These are phyloP conservation scores for Elysia crispata DNA, from an alignment of 2,888 invertebrate genomes.

Conservation along the genomic window DNA sequence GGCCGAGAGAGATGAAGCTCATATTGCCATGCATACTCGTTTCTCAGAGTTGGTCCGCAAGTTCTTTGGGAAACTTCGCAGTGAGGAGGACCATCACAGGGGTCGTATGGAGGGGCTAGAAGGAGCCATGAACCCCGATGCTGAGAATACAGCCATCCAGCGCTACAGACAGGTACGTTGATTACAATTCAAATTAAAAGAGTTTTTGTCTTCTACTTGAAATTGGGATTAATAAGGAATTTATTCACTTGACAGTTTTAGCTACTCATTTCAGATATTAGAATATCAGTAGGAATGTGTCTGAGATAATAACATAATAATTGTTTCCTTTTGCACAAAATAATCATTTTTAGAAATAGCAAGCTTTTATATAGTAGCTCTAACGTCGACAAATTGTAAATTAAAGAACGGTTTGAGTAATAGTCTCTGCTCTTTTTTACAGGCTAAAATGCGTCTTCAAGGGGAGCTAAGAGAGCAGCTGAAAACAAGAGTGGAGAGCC, in stretches of 20 bases:
- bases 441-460: constrained; percentile 67
- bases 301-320: no score
- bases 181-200: no score
- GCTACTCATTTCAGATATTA: no score
- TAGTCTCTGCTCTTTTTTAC: constrained; percentile 36
- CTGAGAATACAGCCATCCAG: constrained; percentile 64
- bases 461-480: constrained; percentile 72
- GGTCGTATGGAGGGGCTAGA: constrained; percentile 67
- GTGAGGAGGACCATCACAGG: constrained; percentile 71
- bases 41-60: constrained; percentile 67
- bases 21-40: constrained; percentile 67
- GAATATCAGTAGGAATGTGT: no score
- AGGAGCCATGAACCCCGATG: constrained; percentile 72
- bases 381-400: no score
- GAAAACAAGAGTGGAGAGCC: constrained; percentile 63
- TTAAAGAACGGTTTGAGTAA: no score
- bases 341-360: no score
- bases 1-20: constrained; percentile 64
- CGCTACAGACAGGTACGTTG: constrained; percentile 59
- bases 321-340: no score
- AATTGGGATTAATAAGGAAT: no score
- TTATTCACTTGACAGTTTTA: no score
- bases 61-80: constrained; percentile 70
- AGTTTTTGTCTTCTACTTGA: no score
- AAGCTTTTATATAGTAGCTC: no score